Percentiles rank a stretch among this genome's conserved stretches.
These are phyloP conservation scores for Nothura maculosa DNA, from an alignment of 2,797 vertebrate genomes.

Conservation along the genomic window DNA sequence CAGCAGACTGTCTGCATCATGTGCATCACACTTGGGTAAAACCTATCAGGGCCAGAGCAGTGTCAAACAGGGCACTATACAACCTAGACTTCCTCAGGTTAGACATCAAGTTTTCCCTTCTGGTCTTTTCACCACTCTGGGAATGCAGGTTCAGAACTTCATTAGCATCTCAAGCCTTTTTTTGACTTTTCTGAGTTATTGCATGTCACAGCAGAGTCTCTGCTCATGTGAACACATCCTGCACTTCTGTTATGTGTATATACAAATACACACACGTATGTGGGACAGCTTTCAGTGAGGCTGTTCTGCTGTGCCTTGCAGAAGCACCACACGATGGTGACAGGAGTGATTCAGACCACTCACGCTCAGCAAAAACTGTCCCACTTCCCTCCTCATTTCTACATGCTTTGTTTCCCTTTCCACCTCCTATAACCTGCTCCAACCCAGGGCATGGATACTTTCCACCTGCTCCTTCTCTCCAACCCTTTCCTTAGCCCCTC, in stretches of 20 bases:
- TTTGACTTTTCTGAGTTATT: neutral
- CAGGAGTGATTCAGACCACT: fast-evolving
- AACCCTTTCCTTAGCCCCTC: neutral
- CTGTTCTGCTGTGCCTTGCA: neutral
- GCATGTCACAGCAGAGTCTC: neutral
- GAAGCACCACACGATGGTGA: neutral
- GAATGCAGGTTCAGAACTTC: neutral
- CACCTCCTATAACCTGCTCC: neutral
- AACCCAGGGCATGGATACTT: neutral
- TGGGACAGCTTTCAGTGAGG: neutral
- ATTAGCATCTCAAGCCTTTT: neutral
- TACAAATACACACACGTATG: no score
- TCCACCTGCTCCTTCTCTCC: neutral
- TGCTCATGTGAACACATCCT: neutral
- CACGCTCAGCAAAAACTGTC: neutral
- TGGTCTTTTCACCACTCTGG: neutral
- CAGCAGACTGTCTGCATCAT: fast-evolving
- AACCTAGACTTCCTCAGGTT: neutral
- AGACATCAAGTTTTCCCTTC: neutral
- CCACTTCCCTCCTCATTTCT: neutral
- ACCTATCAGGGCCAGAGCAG: neutral
- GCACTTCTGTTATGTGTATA: neutral
- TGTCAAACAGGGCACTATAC: fast-evolving
- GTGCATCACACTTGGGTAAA: fast-evolving
- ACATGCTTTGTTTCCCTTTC: neutral